These are phyloP conservation scores for Nyctibius grandis DNA, from an alignment of 2,797 vertebrate species.

Conservation along the genomic window DNA sequence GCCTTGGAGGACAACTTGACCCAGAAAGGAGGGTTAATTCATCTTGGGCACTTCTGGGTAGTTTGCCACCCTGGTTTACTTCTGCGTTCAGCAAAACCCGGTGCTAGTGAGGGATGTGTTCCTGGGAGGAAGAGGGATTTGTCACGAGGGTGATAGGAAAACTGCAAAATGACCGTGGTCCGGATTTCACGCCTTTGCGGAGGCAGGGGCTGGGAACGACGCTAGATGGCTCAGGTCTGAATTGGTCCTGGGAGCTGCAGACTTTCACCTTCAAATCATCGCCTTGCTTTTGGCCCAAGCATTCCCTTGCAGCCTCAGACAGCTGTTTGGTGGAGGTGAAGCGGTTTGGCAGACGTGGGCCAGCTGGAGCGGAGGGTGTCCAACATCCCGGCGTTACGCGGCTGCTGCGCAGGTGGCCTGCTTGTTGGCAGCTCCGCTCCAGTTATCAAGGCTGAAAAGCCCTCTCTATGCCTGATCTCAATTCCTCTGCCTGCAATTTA, in stretches of 20 bases:
- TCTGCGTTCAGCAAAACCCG: background rate
- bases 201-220: background rate
- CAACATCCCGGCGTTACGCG: background rate
- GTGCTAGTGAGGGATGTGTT: rapidly evolving
- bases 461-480: background rate
- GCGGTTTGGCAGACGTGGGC: background rate
- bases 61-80: background rate
- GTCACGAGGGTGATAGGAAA: background rate
- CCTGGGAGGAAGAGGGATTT: background rate
- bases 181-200: background rate
- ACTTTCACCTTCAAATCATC: background rate
- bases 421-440: background rate
- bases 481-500: background rate
- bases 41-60: background rate
- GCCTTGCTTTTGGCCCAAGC: background rate
- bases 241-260: background rate
- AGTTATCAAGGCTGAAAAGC: background rate
- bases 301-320: background rate
- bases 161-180: rapidly evolving
- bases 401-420: background rate
- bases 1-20: constrained; percentile 38
- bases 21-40: background rate
- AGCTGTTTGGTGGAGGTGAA: background rate
- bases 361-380: background rate
- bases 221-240: background rate